Base-by-base conservation (phyloP, 2,113 vertebrate species). In the Anguilla japonica region DNA sequence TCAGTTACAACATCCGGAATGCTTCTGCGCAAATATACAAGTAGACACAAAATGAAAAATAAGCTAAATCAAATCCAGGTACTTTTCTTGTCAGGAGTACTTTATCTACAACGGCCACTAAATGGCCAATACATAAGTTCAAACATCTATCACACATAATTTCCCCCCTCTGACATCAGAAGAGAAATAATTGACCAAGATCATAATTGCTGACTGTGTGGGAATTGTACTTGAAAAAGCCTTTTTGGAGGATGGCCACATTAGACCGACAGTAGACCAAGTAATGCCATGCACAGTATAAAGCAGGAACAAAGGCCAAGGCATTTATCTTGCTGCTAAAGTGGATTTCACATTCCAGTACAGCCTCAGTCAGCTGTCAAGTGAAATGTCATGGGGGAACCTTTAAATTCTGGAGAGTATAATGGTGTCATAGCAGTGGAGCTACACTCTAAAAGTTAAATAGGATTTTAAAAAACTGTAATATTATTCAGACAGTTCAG, bases 141-240 rank as follows among this genome's bases (percentile, higher is more conserved):
- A 92, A 90, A 88, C 87, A 85, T 89, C 91, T 88, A 83, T 0
- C 82, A 88, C 46, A 56, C 88, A 90, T 91, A 86, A 86, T 90
- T 91, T 56, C n/a, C 40, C 11, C 15, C 84, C 88, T 87, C 78
- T 85, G 90, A 43, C 84, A 90, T 91, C 88, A 41, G 41, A 56
- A 87, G 84, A 89, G 86, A 90, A 93, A 92, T 67, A 88, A 91
- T 88, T 88, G 90, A 93, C 91, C 92, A 86, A 90, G 87, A 93
- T 91, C 91, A 93, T 93, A 93, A 94, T 94, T 92, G 89, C 88
- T 13, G 86, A 86, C 91, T 92, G 91, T 94, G 92, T 93, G 92
- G 92, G 90, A 90, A 91, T 82, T 87, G 89, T 88, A 89, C 92
- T 93, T 90, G 91, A 93, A 93, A 93, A 91, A 92, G 90, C 85